These are phyloP conservation scores for Coremacera marginata DNA, from an alignment of 2,888 invertebrate species.

Conservation along the genomic window DNA sequence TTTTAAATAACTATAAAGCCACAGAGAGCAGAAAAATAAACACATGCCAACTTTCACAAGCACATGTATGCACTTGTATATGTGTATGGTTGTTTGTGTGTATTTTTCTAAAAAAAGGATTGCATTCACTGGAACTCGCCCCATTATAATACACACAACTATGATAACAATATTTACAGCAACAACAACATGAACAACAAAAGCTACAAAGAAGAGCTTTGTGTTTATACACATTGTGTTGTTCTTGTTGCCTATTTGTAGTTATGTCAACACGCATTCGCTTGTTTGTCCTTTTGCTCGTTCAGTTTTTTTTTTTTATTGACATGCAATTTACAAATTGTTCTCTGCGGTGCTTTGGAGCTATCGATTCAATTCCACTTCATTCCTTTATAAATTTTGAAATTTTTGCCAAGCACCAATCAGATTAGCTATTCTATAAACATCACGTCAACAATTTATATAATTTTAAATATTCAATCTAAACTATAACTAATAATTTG, in stretches of 20 bases:
- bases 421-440: no score
- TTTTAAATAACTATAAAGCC: constrained; percentile 14
- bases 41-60: constrained; percentile 37
- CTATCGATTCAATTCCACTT: no score
- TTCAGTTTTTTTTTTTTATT: not conserved
- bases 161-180: not conserved
- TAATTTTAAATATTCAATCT: no score
- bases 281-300: not conserved
- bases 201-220: not conserved
- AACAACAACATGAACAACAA: constrained; percentile 1
- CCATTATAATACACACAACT: not conserved
- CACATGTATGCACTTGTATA: constrained; percentile 1
- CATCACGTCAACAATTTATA: no score
- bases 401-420: no score
- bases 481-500: no score
- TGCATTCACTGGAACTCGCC: constrained; percentile 19
- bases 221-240: not conserved
- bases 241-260: constrained; percentile 13
- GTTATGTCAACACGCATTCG: constrained; percentile 23
- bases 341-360: not conserved
- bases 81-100: not conserved
- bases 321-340: not conserved
- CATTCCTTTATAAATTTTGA: no score
- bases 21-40: constrained; percentile 6
- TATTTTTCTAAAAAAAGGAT: not conserved